Evolutionary conservation across 2,888 invertebrate species (phyloP), one percentile per base, ranked within the genome.

Genomic region (Drosophila mimetica): DNA sequence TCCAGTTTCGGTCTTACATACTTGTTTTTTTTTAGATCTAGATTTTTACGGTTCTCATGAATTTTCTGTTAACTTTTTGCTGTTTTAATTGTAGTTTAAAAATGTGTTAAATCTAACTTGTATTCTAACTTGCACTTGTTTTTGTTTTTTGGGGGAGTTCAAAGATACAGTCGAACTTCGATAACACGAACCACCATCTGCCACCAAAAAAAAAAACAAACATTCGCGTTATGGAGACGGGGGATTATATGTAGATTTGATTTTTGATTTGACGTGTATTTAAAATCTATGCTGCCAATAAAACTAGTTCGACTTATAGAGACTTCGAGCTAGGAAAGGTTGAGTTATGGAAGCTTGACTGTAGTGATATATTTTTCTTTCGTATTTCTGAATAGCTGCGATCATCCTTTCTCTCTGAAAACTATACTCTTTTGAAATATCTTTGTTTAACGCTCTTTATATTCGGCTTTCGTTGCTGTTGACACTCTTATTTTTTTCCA

Each of bases 1-100:
- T 42, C 18, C 58, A 30, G 44, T 50, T 34, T 52, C 14, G 44
- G 39, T 60, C 13, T 39, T 51, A 30, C 25, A 50, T 36, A 34
- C n/a, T 51, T 25, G 25, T 25, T 50, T 44, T 42, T 48, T 51
- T 36, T 44, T 47, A 32, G 61, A 50, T 41, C 14, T 67, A 46
- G 16, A 16, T 46, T 46, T 79, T 76, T 87, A 89, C 82, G 73
- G 89, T 88, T 89, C 77, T 80, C 84, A 81, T 89, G 86, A 77
- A 83, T 89, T 89, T 79, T 77, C 76, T 88, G 86, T 89, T 89
- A 89, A 89, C 88, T 89, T 79, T 89, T 88, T 88, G 86, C 86
- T 89, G 83, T 42, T 44, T 41, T 48, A 52, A 53, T 50, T 72
- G 51, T 55, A 53, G 59, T 70, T 84, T 78, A 74, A 88, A 88